Conservation (phyloP, 1,140 invertebrate genomes). For the Cydia strobilella region DNA sequence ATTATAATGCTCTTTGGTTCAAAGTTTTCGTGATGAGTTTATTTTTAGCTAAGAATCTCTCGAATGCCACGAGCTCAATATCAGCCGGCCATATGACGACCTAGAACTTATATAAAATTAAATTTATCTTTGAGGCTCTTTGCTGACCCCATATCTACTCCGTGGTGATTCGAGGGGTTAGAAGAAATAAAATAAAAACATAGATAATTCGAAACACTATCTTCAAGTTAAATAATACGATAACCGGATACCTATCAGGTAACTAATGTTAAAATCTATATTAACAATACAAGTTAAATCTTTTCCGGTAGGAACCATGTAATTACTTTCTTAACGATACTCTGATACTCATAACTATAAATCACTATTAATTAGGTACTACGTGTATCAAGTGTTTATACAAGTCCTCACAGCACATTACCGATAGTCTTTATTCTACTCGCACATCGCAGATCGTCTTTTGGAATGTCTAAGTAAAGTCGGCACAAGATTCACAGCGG, state of each 20-base stretch:
- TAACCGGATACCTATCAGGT: slow-evolving; percentile 49
- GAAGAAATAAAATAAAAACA: slow-evolving; percentile 14
- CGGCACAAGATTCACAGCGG: slow-evolving; percentile 54
- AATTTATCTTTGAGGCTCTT: too few species aligned
- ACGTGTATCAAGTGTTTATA: slow-evolving; percentile 26
- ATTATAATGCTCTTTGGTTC: slow-evolving; percentile 26
- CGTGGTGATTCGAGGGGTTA: too few species aligned
- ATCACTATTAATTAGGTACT: slow-evolving; percentile 51
- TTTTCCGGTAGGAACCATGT: slow-evolving; percentile 74
- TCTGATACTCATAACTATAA: slow-evolving; percentile 44
- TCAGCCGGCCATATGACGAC: too few species aligned
- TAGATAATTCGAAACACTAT: slow-evolving; percentile 8
- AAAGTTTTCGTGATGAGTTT: slow-evolving; percentile 16
- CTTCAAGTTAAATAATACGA: slow-evolving; percentile 28
- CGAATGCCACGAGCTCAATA: too few species aligned
- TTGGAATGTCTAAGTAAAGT: slow-evolving; percentile 34
- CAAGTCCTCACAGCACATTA: slow-evolving; percentile 46
- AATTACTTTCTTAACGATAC: slow-evolving; percentile 52
- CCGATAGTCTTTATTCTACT: slow-evolving; percentile 33
- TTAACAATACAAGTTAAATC: slow-evolving; percentile 52
- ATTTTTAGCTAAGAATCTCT: neutral
- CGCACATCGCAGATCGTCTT: slow-evolving; percentile 15
- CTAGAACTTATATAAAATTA: too few species aligned
- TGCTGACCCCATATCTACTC: too few species aligned
- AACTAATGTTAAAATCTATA: slow-evolving; percentile 59